phyloP scores from a whole-genome alignment of 2,797 vertebrate species.

The Pyrocephalus nanus region DNA sequence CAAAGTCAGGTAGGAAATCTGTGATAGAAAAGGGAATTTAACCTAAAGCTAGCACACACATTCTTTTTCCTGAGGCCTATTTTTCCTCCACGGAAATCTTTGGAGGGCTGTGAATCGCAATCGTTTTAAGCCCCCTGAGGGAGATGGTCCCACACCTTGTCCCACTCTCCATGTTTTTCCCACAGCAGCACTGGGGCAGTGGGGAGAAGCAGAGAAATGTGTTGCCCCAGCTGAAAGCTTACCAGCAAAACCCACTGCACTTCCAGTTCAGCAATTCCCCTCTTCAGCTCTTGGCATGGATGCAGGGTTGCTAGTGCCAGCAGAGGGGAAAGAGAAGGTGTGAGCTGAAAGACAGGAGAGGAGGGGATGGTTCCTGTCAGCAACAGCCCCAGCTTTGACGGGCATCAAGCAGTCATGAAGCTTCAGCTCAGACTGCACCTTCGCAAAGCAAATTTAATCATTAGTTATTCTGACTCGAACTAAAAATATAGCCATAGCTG shows the following conservation, averaged over 20 bases:
- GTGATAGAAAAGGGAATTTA: constrained; percentile 20
- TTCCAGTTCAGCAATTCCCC: not conserved
- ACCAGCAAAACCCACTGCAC: not conserved
- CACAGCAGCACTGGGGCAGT: not conserved
- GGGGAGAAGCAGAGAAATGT: not conserved
- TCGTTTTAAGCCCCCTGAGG: not conserved
- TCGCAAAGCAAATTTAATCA: not conserved
- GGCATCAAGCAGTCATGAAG: not conserved
- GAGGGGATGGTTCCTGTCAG: not conserved
- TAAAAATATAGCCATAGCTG: not conserved
- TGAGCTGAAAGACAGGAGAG: not conserved
- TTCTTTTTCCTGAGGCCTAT: constrained; percentile 12
- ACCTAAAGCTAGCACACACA: not conserved
- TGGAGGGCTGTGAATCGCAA: not conserved
- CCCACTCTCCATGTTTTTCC: not conserved
- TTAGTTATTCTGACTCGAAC: not conserved
- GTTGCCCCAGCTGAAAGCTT: not conserved
- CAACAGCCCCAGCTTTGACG: not conserved
- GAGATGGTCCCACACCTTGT: not conserved
- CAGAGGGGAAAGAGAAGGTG: not conserved
- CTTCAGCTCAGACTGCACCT: not conserved
- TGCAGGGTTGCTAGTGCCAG: not conserved
- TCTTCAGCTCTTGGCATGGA: not conserved
- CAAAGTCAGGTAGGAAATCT: constrained; percentile 40
- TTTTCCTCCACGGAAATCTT: constrained; percentile 5